Evolutionary conservation across 2,113 vertebrate species (phyloP).

Genomic region (Ondatra zibethicus): DNA sequence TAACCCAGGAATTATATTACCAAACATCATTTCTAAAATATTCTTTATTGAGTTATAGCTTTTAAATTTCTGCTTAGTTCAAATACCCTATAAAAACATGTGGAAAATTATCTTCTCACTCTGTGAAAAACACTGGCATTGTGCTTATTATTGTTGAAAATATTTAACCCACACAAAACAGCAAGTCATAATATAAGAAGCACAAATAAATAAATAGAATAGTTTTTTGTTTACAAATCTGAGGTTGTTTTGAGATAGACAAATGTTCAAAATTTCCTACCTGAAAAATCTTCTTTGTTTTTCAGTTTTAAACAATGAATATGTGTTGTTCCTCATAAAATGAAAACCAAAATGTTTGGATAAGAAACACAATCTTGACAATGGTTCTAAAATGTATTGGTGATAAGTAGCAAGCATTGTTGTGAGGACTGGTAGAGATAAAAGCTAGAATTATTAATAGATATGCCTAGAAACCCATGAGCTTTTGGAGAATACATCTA

Average conservation of each 20-base stretch:
- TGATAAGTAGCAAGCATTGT: background rate
- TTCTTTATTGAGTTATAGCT: background rate
- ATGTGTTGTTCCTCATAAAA: background rate
- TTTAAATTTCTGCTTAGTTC: background rate
- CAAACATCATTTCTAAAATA: background rate
- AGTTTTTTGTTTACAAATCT: background rate
- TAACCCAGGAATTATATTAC: background rate
- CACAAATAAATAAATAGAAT: constrained; percentile 19
- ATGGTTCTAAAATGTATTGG: background rate
- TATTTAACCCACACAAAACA: background rate
- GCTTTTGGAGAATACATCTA: constrained; percentile 6
- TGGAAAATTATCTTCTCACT: background rate
- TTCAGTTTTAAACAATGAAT: background rate
- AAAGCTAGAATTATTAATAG: background rate
- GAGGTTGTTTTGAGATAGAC: background rate
- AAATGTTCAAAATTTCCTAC: background rate
- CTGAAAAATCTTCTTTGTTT: background rate
- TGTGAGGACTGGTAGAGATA: background rate
- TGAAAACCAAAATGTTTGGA: background rate
- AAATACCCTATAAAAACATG: background rate
- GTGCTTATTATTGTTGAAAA: background rate
- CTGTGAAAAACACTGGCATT: background rate
- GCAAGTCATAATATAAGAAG: background rate
- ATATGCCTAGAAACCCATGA: background rate
- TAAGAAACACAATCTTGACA: background rate